Conservation (phyloP, 2,888 invertebrate genomes). For the Mesodorylaimus sp. region DNA sequence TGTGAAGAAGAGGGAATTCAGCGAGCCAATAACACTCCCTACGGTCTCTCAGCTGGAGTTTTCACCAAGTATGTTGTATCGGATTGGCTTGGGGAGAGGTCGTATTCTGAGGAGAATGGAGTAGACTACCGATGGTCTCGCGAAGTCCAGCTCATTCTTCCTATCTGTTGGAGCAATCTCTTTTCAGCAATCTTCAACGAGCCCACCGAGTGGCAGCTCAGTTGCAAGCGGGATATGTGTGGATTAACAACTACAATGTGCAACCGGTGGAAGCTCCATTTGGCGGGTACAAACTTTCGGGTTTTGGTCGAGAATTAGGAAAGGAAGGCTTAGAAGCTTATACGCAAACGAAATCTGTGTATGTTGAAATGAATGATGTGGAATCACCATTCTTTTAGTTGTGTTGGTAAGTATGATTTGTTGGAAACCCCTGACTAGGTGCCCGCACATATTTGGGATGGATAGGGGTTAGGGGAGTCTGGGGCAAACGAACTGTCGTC, state of each 20-base stretch:
- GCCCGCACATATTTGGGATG: no score
- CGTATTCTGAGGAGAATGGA: no score
- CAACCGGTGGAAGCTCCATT: slow-evolving; percentile 40
- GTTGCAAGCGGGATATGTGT: slow-evolving; percentile 40
- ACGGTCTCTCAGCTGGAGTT: slow-evolving; percentile 41
- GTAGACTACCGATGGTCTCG: no score
- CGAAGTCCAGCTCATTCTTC: no score
- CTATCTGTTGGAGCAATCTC: no score
- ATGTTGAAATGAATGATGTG: slow-evolving; percentile 35
- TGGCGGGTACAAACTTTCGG: slow-evolving; percentile 39
- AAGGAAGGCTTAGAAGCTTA: slow-evolving; percentile 37
- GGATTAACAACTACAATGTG: slow-evolving; percentile 42
- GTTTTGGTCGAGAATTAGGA: slow-evolving; percentile 41
- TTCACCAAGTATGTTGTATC: slow-evolving; percentile 43
- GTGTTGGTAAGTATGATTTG: no score
- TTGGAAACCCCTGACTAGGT: no score
- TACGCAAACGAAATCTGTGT: slow-evolving; percentile 40
- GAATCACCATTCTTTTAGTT: slow-evolving; percentile 6
- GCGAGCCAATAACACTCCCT: slow-evolving; percentile 40
- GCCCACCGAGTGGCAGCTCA: slow-evolving; percentile 37
- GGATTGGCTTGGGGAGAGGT: no score
- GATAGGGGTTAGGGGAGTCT: no score
- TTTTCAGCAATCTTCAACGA: slow-evolving; percentile 35
- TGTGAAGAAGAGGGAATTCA: slow-evolving; percentile 38
- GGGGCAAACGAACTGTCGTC: no score